These are phyloP conservation scores for Lamellibrachia luymesi DNA, from an alignment of 1,140 invertebrate species.

Conservation along the genomic window DNA sequence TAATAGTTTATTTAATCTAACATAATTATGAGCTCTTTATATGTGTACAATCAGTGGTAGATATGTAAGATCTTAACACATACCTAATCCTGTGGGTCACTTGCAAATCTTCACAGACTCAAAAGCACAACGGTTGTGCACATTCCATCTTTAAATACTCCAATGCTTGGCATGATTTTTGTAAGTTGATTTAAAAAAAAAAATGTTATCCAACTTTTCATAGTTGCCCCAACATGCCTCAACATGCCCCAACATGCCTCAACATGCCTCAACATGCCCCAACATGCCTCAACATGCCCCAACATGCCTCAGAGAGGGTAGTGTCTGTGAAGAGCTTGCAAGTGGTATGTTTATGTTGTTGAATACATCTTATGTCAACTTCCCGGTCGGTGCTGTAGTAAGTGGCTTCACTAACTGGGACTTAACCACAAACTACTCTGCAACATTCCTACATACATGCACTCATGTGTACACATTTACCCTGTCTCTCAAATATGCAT, in stretches of 20 bases:
- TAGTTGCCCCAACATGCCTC: not conserved
- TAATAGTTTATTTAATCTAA: not conserved
- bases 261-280: no score
- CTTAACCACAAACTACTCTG: no score
- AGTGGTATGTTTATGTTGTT: not conserved
- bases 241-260: no score
- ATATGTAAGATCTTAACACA: not conserved
- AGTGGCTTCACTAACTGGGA: not conserved
- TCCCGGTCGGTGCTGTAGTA: not conserved
- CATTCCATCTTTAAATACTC: not conserved
- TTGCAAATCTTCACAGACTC: not conserved
- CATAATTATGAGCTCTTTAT: not conserved
- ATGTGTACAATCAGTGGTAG: not conserved
- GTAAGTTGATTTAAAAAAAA: no score
- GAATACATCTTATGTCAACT: not conserved
- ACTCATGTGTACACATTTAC: not conserved
- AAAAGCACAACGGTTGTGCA: not conserved
- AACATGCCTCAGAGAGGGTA: not conserved
- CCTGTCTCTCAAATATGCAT: not conserved
- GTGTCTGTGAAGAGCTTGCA: not conserved
- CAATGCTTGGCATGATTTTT: not conserved
- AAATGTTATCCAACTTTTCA: not conserved
- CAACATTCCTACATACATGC: not conserved
- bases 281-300: no score
- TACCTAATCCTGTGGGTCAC: not conserved